Conservation (phyloP, 2,113 vertebrate genomes). For the Callocephalon fimbriatum region DNA sequence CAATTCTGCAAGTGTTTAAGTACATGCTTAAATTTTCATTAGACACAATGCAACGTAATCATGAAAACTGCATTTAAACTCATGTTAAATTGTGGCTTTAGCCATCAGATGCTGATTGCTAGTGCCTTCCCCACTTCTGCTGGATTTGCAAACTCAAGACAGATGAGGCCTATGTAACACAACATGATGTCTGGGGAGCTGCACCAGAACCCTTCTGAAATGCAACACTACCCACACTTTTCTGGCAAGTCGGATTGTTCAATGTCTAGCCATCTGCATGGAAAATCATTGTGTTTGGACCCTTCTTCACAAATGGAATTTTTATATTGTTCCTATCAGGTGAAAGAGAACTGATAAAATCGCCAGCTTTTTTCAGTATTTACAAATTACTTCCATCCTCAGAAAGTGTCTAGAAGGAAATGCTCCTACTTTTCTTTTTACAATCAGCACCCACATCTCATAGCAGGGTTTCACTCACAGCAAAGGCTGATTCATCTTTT, state of each 20-base stretch:
- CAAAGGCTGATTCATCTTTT: not conserved
- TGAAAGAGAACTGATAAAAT: not conserved
- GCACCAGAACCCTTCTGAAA: not conserved
- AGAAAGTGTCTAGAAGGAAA: not conserved
- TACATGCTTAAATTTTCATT: not conserved
- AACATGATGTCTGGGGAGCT: not conserved
- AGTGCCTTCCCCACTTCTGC: not conserved
- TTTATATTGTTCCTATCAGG: not conserved
- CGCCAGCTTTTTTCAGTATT: not conserved
- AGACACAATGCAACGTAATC: not conserved
- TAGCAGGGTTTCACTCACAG: not conserved
- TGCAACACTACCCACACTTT: not conserved
- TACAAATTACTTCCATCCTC: not conserved
- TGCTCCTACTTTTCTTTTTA: not conserved
- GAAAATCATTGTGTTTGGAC: not conserved
- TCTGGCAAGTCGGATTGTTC: rapidly evolving
- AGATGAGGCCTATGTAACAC: not conserved
- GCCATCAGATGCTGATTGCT: not conserved
- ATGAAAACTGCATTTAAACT: not conserved
- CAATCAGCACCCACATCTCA: not conserved
- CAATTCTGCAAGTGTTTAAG: not conserved
- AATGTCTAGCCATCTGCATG: not conserved
- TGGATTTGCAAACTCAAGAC: not conserved
- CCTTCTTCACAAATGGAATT: not conserved
- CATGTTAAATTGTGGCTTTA: not conserved